Conservation (phyloP, 2,888 invertebrate genomes). For the Caenorhabditis sulstoni region DNA sequence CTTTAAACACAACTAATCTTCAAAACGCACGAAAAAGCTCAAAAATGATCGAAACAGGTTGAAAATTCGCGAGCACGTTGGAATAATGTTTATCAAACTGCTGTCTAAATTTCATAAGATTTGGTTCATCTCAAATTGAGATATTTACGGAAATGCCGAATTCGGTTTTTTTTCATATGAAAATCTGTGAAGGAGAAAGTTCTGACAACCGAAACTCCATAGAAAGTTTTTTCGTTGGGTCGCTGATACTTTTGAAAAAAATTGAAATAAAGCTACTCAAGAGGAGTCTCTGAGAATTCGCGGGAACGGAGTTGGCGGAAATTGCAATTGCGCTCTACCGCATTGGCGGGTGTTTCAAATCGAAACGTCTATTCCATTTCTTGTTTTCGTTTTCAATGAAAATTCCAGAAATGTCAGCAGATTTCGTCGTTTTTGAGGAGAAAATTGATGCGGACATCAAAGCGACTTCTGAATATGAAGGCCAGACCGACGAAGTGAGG, state of each 20-base stretch:
- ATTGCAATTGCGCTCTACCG: constrained; percentile 44
- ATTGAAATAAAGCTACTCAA: too few species aligned
- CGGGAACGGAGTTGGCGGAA: too few species aligned
- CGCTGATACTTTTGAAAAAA: too few species aligned
- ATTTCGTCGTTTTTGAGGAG: constrained; percentile 44
- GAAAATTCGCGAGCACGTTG: constrained; percentile 11
- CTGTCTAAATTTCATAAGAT: constrained; percentile 2
- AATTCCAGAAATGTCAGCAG: constrained; percentile 2
- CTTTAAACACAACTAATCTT: constrained; percentile 28
- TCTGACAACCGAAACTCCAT: too few species aligned
- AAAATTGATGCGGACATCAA: background rate
- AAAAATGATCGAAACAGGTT: constrained; percentile 6
- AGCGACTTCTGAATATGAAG: constrained; percentile 8
- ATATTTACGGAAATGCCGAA: constrained; percentile 6
- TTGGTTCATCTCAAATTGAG: background rate
- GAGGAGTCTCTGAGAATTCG: too few species aligned
- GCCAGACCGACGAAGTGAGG: constrained; percentile 47
- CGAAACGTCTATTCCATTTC: constrained; percentile 1
- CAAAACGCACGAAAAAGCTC: background rate
- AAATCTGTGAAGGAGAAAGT: too few species aligned
- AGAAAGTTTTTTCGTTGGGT: too few species aligned
- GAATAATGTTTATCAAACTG: background rate
- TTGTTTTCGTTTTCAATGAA: background rate
- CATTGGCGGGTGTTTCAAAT: constrained; percentile 40
- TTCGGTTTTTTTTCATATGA: background rate